A percentile compares a stretch with the other conserved stretches of the same genome.
phyloP scores from a whole-genome alignment of 1,140 invertebrate species.

The Drosophila pruinosa region DNA sequence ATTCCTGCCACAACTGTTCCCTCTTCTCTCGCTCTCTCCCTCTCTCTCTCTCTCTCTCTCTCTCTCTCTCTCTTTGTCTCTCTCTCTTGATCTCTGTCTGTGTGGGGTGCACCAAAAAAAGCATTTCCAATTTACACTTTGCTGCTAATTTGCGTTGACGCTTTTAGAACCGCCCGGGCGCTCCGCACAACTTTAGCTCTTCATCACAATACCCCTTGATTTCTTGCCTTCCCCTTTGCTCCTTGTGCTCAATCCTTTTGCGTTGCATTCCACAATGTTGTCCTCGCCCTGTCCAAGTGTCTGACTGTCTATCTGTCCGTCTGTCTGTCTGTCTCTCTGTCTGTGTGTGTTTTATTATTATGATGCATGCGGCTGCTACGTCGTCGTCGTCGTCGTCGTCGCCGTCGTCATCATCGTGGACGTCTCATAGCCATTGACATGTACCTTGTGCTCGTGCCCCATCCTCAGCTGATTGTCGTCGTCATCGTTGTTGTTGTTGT shows the following conservation, averaged over 20 bases:
- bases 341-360: conserved; percentile 78
- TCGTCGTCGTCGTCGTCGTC: conserved; percentile 29
- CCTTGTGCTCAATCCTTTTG: background rate
- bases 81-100: conserved; percentile 8
- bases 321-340: conserved; percentile 23
- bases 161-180: conserved; percentile 77
- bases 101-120: conserved; percentile 78
- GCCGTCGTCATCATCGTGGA: conserved; percentile 20
- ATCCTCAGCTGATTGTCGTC: conserved; percentile 17
- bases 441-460: conserved; percentile 56
- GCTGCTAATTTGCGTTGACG: conserved; percentile 80
- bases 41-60: conserved; percentile 5
- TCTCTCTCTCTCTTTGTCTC: background rate
- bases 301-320: conserved; percentile 41
- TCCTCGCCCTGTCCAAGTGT: conserved; percentile 55
- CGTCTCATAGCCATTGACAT: conserved; percentile 68
- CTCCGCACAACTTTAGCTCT: conserved; percentile 38
- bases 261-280: conserved; percentile 59
- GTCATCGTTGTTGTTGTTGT: background rate
- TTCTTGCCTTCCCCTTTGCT: background rate
- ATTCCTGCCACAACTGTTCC: conserved; percentile 2
- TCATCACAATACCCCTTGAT: background rate
- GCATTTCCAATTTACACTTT: conserved; percentile 81
- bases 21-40: conserved; percentile 4
- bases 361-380: conserved; percentile 70